Conservation (phyloP, 1,140 invertebrate species). For the Cardiocondyla obscurior region DNA sequence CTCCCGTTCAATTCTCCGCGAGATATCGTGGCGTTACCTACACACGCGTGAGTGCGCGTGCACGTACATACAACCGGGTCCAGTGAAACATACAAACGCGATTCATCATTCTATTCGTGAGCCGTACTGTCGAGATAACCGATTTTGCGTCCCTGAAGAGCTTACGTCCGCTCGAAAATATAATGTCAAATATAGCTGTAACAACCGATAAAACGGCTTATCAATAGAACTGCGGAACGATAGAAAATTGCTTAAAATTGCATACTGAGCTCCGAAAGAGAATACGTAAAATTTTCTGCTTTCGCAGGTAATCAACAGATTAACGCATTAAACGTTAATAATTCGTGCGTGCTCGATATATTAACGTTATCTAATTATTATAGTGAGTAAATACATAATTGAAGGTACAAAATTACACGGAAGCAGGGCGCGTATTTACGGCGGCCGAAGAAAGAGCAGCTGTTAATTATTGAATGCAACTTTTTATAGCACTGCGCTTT, state of each 20-base stretch:
- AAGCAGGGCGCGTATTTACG: neutral
- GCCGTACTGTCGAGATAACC: slow-evolving; percentile 62
- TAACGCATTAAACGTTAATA: neutral
- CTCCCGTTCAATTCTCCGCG: neutral
- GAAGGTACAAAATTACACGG: neutral
- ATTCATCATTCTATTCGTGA: slow-evolving; percentile 56
- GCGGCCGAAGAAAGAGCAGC: neutral
- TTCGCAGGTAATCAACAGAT: neutral
- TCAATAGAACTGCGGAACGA: neutral
- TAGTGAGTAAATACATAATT: neutral
- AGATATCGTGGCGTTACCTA: neutral
- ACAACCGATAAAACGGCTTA: slow-evolving; percentile 57
- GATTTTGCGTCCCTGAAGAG: slow-evolving; percentile 60
- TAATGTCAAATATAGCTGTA: slow-evolving; percentile 61
- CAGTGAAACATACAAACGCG: slow-evolving; percentile 5
- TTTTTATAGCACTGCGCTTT: neutral
- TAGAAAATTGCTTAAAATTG: slow-evolving; percentile 4
- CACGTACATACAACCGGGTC: neutral
- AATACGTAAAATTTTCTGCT: neutral
- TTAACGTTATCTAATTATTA: neutral
- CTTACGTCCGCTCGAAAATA: slow-evolving; percentile 55
- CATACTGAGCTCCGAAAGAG: neutral
- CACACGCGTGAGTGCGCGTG: neutral
- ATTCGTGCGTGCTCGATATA: neutral
- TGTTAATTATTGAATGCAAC: neutral